phyloP scores from a whole-genome alignment of 1,140 invertebrate genomes.

The Paramacrobiotus metropolitanus region DNA sequence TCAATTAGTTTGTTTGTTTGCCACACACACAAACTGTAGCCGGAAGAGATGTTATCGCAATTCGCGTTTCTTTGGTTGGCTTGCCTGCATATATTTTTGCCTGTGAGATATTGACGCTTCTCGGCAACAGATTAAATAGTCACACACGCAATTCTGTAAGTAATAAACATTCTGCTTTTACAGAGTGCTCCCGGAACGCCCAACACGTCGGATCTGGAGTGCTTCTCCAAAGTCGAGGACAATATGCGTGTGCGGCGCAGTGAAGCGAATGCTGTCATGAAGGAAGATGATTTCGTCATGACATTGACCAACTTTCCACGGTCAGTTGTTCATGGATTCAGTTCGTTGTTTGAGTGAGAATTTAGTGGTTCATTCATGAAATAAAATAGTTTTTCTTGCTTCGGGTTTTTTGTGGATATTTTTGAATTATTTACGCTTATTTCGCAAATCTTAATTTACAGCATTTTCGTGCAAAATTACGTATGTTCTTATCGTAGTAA shows the following conservation, averaged over 20 bases:
- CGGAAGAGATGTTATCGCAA: background rate
- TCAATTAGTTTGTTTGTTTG: background rate
- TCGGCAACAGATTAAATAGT: background rate
- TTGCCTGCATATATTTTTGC: background rate
- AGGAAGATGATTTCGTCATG: slow-evolving; percentile 57
- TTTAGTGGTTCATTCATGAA: too few relatives aligned
- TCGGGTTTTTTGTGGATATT: too few relatives aligned
- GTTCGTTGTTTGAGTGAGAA: too few relatives aligned
- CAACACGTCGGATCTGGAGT: slow-evolving; percentile 59
- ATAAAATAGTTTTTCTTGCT: slow-evolving; percentile 7
- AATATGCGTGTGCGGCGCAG: slow-evolving; percentile 78
- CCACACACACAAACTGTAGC: background rate
- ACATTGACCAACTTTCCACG: slow-evolving; percentile 76
- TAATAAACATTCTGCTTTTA: slow-evolving; percentile 29
- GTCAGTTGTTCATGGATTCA: slow-evolving; percentile 23
- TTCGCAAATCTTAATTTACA: too few relatives aligned
- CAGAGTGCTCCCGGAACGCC: slow-evolving; percentile 98
- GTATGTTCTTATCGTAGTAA: slow-evolving; percentile 3
- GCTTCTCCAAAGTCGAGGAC: slow-evolving; percentile 91
- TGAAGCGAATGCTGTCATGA: slow-evolving; percentile 52
- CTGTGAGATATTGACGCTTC: background rate
- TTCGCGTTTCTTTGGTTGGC: background rate
- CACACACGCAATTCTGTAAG: background rate
- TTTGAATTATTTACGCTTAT: too few relatives aligned
- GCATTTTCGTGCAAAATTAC: slow-evolving; percentile 7